A percentile compares a stretch with the other conserved stretches of the same genome.
Conservation (phyloP, 2,797 vertebrate species). For the Austrolebias charrua region DNA sequence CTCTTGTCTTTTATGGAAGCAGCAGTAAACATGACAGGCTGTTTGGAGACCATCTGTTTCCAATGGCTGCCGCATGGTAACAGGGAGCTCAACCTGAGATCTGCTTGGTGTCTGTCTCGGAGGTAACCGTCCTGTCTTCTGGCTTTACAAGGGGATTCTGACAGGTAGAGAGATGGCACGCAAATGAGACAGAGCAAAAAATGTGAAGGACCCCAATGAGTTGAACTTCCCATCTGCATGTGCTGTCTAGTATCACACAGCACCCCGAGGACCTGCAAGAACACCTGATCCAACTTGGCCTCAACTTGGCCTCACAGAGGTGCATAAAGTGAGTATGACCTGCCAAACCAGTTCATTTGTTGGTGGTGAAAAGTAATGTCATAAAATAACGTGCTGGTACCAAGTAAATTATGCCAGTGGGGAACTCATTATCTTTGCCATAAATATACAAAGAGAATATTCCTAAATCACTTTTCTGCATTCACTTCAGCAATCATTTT, state of each 20-base stretch:
- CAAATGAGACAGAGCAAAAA: conserved; percentile 30
- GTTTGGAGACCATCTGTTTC: conserved; percentile 99
- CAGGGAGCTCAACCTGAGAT: conserved; percentile 95
- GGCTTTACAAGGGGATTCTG: conserved; percentile 90
- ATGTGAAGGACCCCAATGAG: conserved; percentile 79
- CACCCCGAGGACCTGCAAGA: conserved; percentile 85
- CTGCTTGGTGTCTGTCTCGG: conserved; percentile 90
- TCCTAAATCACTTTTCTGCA: too few relatives aligned
- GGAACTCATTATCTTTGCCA: background rate
- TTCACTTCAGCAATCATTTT: too few relatives aligned
- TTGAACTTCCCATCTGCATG: conserved; percentile 91
- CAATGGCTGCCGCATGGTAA: conserved; percentile 97
- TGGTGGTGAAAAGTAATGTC: background rate
- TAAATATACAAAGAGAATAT: too few relatives aligned
- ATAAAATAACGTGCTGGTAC: background rate
- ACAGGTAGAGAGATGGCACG: conserved; percentile 73
- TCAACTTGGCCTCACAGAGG: background rate
- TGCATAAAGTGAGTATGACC: background rate
- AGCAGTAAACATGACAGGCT: conserved; percentile 99
- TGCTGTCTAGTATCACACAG: conserved; percentile 86
- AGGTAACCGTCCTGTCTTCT: conserved; percentile 90
- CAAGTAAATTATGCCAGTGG: background rate
- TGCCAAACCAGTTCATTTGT: background rate
- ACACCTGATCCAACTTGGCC: conserved; percentile 36
- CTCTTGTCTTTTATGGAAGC: conserved; percentile 98